phyloP scores from a whole-genome alignment of 2,888 invertebrate species.

The Halocaridina rubra region DNA sequence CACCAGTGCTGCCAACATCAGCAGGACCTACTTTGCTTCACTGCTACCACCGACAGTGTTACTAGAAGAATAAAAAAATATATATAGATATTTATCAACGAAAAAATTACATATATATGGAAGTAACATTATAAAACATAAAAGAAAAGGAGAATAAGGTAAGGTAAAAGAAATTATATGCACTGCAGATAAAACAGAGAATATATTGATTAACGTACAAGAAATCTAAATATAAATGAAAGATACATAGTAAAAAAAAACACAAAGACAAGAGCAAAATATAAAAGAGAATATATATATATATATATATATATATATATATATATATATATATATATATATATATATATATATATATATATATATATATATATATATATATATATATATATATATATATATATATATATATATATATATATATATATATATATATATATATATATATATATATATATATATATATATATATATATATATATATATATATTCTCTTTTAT shows the following conservation, averaged over 20 bases:
- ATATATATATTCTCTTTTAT: not conserved
- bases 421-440: not conserved
- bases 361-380: constrained; percentile 18
- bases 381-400: constrained; percentile 3
- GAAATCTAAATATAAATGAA: not conserved
- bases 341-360: constrained; percentile 16
- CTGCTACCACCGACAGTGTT: too few species aligned
- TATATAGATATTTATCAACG: not conserved
- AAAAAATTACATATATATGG: not conserved
- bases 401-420: not conserved
- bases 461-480: not conserved
- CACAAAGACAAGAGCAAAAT: not conserved
- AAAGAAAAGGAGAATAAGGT: not conserved
- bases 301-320: not conserved
- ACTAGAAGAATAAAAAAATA: too few species aligned
- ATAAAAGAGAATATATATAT: not conserved
- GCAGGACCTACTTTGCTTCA: too few species aligned
- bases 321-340: not conserved
- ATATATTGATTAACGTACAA: too few species aligned
- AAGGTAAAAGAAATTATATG: not conserved
- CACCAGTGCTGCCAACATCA: too few species aligned
- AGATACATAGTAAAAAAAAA: not conserved
- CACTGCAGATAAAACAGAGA: too few species aligned
- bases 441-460: not conserved
- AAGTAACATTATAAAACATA: not conserved